These are phyloP conservation scores for Salvator merianae DNA, from an alignment of 2,113 vertebrate species.

Conservation along the genomic window DNA sequence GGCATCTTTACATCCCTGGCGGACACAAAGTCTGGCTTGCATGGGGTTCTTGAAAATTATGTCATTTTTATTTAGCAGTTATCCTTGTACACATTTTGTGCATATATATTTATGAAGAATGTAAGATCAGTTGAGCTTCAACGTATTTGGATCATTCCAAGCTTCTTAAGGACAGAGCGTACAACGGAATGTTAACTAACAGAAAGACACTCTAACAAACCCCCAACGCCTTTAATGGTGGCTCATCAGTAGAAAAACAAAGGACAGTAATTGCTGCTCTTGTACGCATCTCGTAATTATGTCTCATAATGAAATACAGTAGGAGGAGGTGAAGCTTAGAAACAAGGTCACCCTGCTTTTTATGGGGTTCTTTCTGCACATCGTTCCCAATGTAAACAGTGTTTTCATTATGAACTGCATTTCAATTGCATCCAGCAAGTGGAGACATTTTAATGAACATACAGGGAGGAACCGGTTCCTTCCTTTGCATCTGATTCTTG, in stretches of 20 bases:
- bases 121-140: constrained; percentile 59
- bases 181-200: constrained; percentile 73
- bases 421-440: background rate
- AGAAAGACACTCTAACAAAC: constrained; percentile 72
- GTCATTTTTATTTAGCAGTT: constrained; percentile 68
- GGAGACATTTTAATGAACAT: rapidly evolving
- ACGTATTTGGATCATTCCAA: constrained; percentile 61
- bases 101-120: constrained; percentile 26
- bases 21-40: constrained; percentile 68
- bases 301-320: constrained; percentile 50
- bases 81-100: constrained; percentile 25
- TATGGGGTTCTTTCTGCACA: background rate
- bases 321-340: constrained; percentile 23
- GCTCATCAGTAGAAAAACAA: constrained; percentile 57
- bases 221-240: constrained; percentile 39
- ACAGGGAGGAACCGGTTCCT: background rate
- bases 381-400: background rate
- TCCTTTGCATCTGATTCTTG: background rate
- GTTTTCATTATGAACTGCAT: background rate
- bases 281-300: constrained; percentile 66
- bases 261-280: constrained; percentile 45
- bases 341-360: background rate
- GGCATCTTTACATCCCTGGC: constrained; percentile 64
- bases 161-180: constrained; percentile 70
- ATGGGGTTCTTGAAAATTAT: constrained; percentile 69